Percentiles rank a stretch among this genome's conserved stretches.
Conservation (phyloP, 2,113 vertebrate genomes). For the Charadrius vociferus region DNA sequence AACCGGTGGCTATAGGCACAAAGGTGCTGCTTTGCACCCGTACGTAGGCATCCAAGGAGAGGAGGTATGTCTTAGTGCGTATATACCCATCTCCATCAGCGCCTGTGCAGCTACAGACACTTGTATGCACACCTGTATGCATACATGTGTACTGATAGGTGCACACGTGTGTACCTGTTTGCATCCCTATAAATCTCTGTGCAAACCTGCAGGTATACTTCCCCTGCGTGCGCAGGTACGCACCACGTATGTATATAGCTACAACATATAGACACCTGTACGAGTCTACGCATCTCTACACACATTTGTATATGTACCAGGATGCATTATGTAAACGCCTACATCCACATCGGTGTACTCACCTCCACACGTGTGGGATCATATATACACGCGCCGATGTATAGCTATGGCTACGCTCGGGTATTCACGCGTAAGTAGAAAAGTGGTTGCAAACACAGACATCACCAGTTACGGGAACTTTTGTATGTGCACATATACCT, state of each 20-base stretch:
- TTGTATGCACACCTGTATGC: accelerated
- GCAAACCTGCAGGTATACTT: too few species aligned
- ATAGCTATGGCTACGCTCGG: not conserved
- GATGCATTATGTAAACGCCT: accelerated
- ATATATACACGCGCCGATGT: accelerated
- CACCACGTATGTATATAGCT: not conserved
- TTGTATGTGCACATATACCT: accelerated
- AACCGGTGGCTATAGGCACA: accelerated
- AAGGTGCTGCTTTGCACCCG: not conserved
- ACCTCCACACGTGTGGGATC: not conserved
- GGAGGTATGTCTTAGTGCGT: accelerated
- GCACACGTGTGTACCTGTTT: accelerated
- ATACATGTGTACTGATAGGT: accelerated
- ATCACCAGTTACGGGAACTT: accelerated
- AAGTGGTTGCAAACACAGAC: accelerated
- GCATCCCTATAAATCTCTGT: not conserved
- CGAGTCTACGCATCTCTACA: accelerated
- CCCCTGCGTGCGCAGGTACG: not conserved
- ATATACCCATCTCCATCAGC: not conserved
- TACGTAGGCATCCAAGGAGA: not conserved
- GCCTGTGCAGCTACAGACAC: accelerated
- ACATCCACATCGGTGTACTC: accelerated
- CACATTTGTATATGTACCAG: accelerated
- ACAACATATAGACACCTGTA: not conserved
- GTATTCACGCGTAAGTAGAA: accelerated